phyloP scores from a whole-genome alignment of 2,113 vertebrate genomes.

The Poeciliopsis retropinna region DNA sequence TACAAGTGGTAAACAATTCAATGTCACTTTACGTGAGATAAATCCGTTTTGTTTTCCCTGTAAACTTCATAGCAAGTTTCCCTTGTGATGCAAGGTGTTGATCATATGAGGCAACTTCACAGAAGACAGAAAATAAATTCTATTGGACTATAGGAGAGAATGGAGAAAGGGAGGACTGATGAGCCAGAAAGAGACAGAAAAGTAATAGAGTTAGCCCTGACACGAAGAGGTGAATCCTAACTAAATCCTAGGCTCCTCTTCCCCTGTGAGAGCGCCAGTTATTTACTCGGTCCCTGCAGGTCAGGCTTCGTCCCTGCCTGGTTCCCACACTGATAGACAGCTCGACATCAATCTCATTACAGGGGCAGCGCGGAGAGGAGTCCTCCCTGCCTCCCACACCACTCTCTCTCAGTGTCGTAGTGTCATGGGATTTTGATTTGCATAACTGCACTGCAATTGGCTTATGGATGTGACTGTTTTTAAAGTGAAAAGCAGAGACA shows the following conservation, averaged over 20 bases:
- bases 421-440: constrained; percentile 70
- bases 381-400: constrained; percentile 12
- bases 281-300: constrained; percentile 32
- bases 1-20: not conserved
- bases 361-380: constrained; percentile 46
- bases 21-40: constrained; percentile 11
- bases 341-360: constrained; percentile 74
- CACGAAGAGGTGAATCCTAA: constrained; percentile 38
- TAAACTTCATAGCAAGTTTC: constrained; percentile 56
- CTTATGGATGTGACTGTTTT: constrained; percentile 54
- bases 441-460: constrained; percentile 69
- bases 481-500: constrained; percentile 17
- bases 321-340: constrained; percentile 69
- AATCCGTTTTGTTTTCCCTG: constrained; percentile 45
- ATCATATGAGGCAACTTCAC: constrained; percentile 42
- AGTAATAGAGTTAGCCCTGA: constrained; percentile 47
- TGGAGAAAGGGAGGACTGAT: not conserved
- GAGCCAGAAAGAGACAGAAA: constrained; percentile 31
- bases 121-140: constrained; percentile 32
- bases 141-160: constrained; percentile 21
- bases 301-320: constrained; percentile 37
- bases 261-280: constrained; percentile 39
- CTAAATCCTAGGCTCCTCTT: constrained; percentile 18
- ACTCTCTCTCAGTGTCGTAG: constrained; percentile 23
- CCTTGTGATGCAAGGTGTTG: constrained; percentile 38